A percentile compares a stretch with the other conserved stretches of the same genome.
Evolutionary conservation across 37 sponge, comb jelly and placozoan genomes (phyloP).

Genomic region (Tethya wilhelma): DNA sequence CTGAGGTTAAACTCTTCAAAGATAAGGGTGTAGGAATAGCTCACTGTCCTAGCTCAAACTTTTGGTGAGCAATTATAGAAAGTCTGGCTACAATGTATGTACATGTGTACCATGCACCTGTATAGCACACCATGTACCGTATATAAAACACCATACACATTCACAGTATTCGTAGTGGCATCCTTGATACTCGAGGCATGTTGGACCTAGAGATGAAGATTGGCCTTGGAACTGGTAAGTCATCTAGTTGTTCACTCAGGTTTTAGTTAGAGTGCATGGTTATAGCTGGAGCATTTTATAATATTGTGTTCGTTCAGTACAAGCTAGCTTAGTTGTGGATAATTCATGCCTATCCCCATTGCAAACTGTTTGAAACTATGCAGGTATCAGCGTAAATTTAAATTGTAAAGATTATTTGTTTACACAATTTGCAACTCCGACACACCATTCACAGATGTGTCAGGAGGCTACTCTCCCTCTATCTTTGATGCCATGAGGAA

Average conservation of each 20-base stretch:
- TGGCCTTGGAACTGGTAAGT: constrained; percentile 73
- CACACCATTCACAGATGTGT: constrained; percentile 73
- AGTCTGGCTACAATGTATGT: too few relatives aligned
- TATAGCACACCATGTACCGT: neutral
- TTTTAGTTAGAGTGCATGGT: too few relatives aligned
- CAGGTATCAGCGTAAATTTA: too few relatives aligned
- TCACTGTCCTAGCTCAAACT: constrained; percentile 86
- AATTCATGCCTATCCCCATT: too few relatives aligned
- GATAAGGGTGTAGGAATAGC: constrained; percentile 55
- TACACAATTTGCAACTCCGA: too few relatives aligned
- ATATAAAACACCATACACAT: neutral
- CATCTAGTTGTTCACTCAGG: neutral
- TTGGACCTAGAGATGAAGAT: constrained; percentile 61
- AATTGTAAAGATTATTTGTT: too few relatives aligned
- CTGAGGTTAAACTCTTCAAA: constrained; percentile 54
- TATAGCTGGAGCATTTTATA: too few relatives aligned
- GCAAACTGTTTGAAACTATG: too few relatives aligned
- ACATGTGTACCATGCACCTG: neutral
- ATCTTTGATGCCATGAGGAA: constrained; percentile 68
- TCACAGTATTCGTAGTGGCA: constrained; percentile 55
- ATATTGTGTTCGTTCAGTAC: too few relatives aligned
- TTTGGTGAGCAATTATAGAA: constrained; percentile 25
- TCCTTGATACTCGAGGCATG: constrained; percentile 49
- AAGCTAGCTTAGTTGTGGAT: too few relatives aligned
- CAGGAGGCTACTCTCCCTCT: constrained; percentile 72